Base-by-base conservation (phyloP, 2,888 invertebrate genomes). In the Leptinotarsa juncta region DNA sequence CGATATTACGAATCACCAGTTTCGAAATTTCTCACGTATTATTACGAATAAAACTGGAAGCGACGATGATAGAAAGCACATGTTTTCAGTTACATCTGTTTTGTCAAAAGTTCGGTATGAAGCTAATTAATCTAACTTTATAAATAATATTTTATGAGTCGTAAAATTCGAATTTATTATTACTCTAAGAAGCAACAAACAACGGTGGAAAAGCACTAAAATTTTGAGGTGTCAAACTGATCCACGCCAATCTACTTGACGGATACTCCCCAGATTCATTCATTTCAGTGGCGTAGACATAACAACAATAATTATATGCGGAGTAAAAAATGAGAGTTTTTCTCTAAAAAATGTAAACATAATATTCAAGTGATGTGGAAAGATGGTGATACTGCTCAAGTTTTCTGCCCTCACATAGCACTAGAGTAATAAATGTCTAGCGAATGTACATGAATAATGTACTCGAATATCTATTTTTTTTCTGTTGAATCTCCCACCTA, bases 111-210 rank as follows among this genome's bases (percentile, higher is more conserved):
- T 62, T 65, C 69, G 75, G 77, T 78, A 77, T 74, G 77, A 78
- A 74, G 78, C 73, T 77, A 78, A 80, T 81, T 78, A 78, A 81
- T 77, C 80, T 79, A 77, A 77, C 81, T 81, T 80, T 80, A 78
- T 81, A 81, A 81, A 81, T 81, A 81, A 81, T 81, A 80, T 81
- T 81, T 81, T 80, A 81, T 79, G 77, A 81, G 74, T 81, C 81
- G 81, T 81, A 81, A 81, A 81, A 81, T 74, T 77, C 70, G 67
- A 78, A 81, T 81, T 80, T 81, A 78, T 81, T 81, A 79, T 77
- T 77, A 78, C 73, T 75, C 70, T 77, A 23, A 71, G 76, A 67
- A 74, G 79, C 72, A 79, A 79, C 77, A 76, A 75, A 77, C 77
- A 77, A 65, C 70, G 67, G 62, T 70, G 69, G 70, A 72, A 78